Conservation (phyloP, 2,888 invertebrate genomes). For the Pollenia amentaria region DNA sequence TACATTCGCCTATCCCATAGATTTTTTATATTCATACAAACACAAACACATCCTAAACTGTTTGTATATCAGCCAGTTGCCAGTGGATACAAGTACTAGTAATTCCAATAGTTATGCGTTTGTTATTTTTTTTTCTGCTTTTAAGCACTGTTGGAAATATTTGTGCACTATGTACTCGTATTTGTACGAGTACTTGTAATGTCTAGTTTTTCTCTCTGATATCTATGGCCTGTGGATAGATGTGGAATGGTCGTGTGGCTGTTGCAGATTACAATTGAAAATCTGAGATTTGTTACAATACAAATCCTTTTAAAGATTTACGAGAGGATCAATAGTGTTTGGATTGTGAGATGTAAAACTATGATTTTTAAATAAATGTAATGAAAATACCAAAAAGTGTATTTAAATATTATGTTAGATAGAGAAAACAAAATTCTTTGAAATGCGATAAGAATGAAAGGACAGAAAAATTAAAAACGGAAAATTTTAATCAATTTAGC, state of each 20-base stretch:
- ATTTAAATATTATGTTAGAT: background rate
- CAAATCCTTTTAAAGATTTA: conserved; percentile 55
- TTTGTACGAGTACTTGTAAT: conserved; percentile 10
- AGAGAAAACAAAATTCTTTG: background rate
- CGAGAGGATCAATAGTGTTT: conserved; percentile 45
- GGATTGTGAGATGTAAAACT: conserved; percentile 1
- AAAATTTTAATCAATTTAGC: too few species aligned
- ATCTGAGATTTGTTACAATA: conserved; percentile 60
- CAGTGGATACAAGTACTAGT: conserved; percentile 17
- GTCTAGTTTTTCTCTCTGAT: background rate
- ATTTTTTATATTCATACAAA: background rate
- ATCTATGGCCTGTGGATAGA: conserved; percentile 29
- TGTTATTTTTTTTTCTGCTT: conserved; percentile 4
- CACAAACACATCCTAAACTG: conserved; percentile 13
- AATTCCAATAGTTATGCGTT: conserved; percentile 48
- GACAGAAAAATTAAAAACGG: too few species aligned
- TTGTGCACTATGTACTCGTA: conserved; percentile 25
- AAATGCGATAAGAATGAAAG: background rate
- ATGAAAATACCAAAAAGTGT: background rate
- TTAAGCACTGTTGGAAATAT: conserved; percentile 4
- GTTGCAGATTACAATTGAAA: conserved; percentile 59
- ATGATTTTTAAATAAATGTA: conserved; percentile 31
- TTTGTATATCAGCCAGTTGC: conserved; percentile 28
- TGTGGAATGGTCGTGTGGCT: conserved; percentile 25
- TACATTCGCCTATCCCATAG: background rate